Conservation (phyloP, 2,797 vertebrate genomes). For the Halcyon leucocephala region DNA sequence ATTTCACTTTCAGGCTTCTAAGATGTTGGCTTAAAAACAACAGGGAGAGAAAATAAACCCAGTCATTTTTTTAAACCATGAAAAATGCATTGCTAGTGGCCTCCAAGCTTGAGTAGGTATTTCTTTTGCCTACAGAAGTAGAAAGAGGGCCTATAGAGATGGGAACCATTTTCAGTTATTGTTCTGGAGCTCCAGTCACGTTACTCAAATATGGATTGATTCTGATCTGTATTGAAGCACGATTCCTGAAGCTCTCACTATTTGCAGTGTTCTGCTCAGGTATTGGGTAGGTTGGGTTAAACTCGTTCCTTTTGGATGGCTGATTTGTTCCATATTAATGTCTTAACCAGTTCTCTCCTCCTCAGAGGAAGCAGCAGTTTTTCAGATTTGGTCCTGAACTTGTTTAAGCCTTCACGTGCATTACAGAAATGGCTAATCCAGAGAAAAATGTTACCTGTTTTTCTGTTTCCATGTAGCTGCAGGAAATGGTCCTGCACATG, state of each 20-base stretch:
- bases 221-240: background rate
- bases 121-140: background rate
- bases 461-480: too few species aligned
- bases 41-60: background rate
- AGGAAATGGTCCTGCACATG: background rate
- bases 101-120: background rate
- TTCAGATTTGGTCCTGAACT: too few species aligned
- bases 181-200: background rate
- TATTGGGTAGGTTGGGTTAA: background rate
- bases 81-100: background rate
- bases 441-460: too few species aligned
- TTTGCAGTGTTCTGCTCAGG: background rate
- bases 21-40: slow-evolving; percentile 4
- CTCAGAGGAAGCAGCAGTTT: too few species aligned
- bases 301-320: background rate
- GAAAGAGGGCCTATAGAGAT: background rate
- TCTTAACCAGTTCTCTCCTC: too few species aligned
- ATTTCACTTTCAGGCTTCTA: slow-evolving; percentile 27
- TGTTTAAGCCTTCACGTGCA: too few species aligned
- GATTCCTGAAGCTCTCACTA: background rate
- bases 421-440: too few species aligned
- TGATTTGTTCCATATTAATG: too few species aligned
- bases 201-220: background rate
- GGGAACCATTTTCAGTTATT: background rate
- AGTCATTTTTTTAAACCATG: background rate